Conservation (phyloP, 2,888 invertebrate species). For the Eutolmus rufibarbis region DNA sequence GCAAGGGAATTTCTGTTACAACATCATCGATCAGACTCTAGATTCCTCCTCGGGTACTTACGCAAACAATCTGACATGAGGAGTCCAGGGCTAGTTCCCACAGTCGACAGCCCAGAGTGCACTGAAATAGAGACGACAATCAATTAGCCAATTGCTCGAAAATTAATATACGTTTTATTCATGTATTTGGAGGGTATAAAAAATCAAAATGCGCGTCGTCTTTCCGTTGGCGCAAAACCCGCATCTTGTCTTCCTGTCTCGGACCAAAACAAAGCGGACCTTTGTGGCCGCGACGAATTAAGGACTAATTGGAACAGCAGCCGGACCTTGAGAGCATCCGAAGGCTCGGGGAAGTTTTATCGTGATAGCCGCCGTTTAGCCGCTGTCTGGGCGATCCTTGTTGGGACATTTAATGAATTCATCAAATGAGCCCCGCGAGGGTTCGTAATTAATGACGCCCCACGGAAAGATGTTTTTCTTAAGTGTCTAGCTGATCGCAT, state of each 20-base stretch:
- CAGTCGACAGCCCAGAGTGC: conserved; percentile 78
- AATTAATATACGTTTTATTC: not conserved
- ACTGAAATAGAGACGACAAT: conserved; percentile 68
- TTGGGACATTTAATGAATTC: not conserved
- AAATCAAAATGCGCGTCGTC: conserved; percentile 4
- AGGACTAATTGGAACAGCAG: conserved; percentile 11
- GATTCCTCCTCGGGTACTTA: conserved; percentile 67
- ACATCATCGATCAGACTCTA: not conserved
- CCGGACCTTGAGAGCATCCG: not conserved
- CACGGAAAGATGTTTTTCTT: not conserved
- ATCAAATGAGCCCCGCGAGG: not conserved
- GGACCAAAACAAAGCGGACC: conserved; percentile 18
- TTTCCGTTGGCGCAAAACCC: not conserved
- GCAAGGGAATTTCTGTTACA: conserved; percentile 46
- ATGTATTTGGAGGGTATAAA: not conserved
- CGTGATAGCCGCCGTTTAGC: not conserved
- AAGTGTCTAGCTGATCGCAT: not conserved
- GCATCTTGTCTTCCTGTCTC: conserved; percentile 1
- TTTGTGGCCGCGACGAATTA: conserved; percentile 9
- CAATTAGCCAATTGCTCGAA: conserved; percentile 6
- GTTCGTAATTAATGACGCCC: conserved; percentile 1
- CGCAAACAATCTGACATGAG: conserved; percentile 82
- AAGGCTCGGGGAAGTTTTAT: not conserved
- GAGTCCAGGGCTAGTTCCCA: conserved; percentile 79
- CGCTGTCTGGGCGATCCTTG: not conserved